A percentile compares a stretch with the other conserved stretches of the same genome.
Evolutionary conservation across 1,140 invertebrate genomes (phyloP).

Genomic region (Ooceraea biroi): DNA sequence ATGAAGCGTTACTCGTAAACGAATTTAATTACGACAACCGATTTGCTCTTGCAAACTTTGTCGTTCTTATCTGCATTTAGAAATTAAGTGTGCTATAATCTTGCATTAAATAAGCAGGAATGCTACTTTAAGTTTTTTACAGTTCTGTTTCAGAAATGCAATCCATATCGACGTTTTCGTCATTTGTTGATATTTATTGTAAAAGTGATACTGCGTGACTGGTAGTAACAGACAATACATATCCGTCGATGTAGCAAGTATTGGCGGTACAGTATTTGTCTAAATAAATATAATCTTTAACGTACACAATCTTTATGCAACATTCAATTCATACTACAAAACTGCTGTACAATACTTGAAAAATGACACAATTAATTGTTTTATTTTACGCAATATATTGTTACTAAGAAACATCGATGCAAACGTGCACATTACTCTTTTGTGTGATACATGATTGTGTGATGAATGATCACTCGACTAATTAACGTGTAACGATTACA

Average conservation of each 20-base stretch:
- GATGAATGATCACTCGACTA: no score
- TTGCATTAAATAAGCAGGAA: neutral
- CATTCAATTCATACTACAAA: no score
- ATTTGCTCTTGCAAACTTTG: neutral
- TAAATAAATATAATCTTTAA: slow-evolving; percentile 40
- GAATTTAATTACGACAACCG: neutral
- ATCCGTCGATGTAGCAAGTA: neutral
- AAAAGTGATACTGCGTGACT: neutral
- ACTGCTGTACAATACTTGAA: no score
- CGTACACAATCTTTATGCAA: no score
- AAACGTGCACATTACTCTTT: neutral
- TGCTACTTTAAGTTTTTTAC: neutral
- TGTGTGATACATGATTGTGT: no score
- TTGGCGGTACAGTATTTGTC: neutral
- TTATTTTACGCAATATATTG: neutral
- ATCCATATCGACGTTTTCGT: neutral
- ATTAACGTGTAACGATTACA: neutral
- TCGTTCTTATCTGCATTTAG: neutral
- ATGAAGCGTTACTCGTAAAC: neutral
- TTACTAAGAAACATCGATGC: neutral
- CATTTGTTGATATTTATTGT: slow-evolving; percentile 13
- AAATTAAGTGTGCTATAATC: neutral
- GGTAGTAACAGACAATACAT: neutral
- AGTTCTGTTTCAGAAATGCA: neutral
- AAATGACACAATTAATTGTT: no score